A percentile compares a stretch with the other conserved stretches of the same genome.
These are phyloP conservation scores for Tragelaphus imberbis DNA, from an alignment of 2,113 vertebrate species.

Conservation along the genomic window DNA sequence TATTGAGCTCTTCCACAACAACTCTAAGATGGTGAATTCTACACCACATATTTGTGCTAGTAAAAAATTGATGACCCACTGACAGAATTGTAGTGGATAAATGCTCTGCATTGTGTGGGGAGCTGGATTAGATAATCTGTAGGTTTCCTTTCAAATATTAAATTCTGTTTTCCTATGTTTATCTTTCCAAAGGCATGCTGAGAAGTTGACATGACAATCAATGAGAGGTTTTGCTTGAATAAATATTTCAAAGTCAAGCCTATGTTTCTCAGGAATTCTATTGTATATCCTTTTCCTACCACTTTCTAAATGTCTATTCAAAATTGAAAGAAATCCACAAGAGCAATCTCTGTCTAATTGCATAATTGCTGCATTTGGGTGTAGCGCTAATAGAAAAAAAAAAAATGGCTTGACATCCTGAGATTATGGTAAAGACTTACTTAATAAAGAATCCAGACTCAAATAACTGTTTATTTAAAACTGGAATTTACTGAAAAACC, in stretches of 20 bases:
- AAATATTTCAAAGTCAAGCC: slow-evolving; percentile 50
- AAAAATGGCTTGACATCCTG: slow-evolving; percentile 55
- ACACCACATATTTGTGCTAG: background rate
- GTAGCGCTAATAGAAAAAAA: background rate
- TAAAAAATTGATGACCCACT: background rate
- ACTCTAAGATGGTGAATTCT: background rate
- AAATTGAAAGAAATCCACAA: slow-evolving; percentile 54
- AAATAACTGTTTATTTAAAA: slow-evolving; percentile 71
- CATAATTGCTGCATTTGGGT: slow-evolving; percentile 64
- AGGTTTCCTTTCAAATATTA: slow-evolving; percentile 47
- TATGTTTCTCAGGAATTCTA: slow-evolving; percentile 21
- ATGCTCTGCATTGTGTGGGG: background rate
- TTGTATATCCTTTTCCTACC: slow-evolving; percentile 31
- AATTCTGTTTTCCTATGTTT: slow-evolving; percentile 47
- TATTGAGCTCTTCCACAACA: background rate
- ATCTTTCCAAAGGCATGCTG: slow-evolving; percentile 45
- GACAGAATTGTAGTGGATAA: background rate
- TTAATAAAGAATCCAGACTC: slow-evolving; percentile 64
- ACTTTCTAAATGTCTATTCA: slow-evolving; percentile 36
- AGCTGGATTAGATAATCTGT: slow-evolving; percentile 56
- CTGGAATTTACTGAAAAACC: slow-evolving; percentile 54
- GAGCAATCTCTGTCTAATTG: slow-evolving; percentile 58
- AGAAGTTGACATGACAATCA: slow-evolving; percentile 61
- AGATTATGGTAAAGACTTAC: slow-evolving; percentile 66
- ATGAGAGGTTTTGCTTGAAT: slow-evolving; percentile 48